A percentile compares a stretch with the other conserved stretches of the same genome.
Conservation (phyloP, 2,888 invertebrate species). For the Mythimna albipuncta region DNA sequence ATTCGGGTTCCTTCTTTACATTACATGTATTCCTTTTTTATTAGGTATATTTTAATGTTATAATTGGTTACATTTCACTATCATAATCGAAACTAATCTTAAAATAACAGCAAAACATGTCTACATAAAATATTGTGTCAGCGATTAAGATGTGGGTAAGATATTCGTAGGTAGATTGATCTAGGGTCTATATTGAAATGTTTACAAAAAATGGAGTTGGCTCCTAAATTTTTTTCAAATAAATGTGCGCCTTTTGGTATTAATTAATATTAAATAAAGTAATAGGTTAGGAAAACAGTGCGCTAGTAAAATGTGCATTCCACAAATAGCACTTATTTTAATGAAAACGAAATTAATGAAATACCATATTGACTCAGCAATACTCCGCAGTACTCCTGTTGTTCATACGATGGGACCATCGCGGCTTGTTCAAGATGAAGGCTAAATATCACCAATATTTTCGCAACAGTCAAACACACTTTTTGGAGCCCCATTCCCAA, state of each 20-base stretch:
- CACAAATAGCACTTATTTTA: background rate
- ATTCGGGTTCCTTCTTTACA: too few species aligned
- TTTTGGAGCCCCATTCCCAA: constrained; percentile 44
- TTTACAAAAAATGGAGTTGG: background rate
- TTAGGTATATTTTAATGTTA: too few species aligned
- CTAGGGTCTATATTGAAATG: background rate
- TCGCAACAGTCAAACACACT: constrained; percentile 34
- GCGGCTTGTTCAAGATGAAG: constrained; percentile 37
- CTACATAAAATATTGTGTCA: background rate
- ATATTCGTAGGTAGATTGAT: background rate
- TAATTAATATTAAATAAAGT: background rate
- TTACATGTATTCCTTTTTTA: too few species aligned
- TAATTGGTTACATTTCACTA: too few species aligned
- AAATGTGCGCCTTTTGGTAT: background rate
- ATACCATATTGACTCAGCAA: constrained; percentile 83
- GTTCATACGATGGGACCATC: constrained; percentile 52
- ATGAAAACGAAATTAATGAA: constrained; percentile 37
- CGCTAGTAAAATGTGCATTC: background rate
- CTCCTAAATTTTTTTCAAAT: background rate
- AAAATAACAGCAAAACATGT: too few species aligned
- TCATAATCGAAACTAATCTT: too few species aligned
- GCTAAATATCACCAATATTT: constrained; percentile 42
- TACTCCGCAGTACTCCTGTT: constrained; percentile 70
- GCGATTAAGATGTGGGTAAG: background rate
- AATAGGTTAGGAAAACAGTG: background rate